Evolutionary conservation across 1,140 invertebrate genomes (phyloP).

Genomic region (Procambarus virginalis): DNA sequence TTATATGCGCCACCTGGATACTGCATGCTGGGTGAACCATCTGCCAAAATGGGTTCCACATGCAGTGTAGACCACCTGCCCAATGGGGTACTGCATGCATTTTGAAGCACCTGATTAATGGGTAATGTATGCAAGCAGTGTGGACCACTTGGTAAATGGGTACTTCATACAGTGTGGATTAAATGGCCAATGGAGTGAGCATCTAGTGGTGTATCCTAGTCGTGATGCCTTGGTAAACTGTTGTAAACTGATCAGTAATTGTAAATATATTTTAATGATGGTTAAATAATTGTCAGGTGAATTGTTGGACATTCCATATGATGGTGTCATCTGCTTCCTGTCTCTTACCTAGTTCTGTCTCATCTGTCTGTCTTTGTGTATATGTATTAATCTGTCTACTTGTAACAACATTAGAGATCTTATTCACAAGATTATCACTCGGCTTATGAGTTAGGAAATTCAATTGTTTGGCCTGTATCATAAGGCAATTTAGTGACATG

Average conservation of each 20-base stretch:
- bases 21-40: too few relatives aligned
- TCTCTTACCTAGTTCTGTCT: neutral
- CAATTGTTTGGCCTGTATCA: neutral
- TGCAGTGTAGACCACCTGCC: too few relatives aligned
- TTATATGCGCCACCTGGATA: too few relatives aligned
- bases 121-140: too few relatives aligned
- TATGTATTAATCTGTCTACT: neutral
- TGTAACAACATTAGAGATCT: neutral
- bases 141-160: too few relatives aligned
- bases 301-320: neutral
- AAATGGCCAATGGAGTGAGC: neutral
- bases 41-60: too few relatives aligned
- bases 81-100: neutral
- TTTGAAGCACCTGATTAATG: too few relatives aligned
- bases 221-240: neutral
- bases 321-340: neutral
- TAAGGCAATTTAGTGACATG: neutral
- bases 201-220: conserved; percentile 1
- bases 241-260: neutral
- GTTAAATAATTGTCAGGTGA: neutral
- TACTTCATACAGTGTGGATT: too few relatives aligned
- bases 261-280: conserved; percentile 16
- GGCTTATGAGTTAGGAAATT: neutral
- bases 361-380: conserved; percentile 8
- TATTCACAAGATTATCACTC: neutral